phyloP scores from a whole-genome alignment of 2,888 invertebrate genomes.

The Branchellion lobata region DNA sequence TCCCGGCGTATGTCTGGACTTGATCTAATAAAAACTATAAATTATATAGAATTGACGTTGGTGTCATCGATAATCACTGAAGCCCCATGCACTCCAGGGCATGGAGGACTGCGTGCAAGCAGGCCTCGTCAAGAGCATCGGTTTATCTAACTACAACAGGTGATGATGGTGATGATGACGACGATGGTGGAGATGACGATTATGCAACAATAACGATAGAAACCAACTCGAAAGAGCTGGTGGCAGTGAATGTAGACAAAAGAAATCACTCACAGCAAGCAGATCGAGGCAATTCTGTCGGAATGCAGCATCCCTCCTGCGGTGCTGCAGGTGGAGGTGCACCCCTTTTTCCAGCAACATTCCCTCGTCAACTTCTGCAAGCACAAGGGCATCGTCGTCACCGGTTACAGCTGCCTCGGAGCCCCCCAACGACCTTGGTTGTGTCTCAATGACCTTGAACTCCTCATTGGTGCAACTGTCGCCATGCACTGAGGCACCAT shows the following conservation, averaged over 20 bases:
- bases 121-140: slow-evolving; percentile 74
- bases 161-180: neutral
- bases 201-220: too few species aligned
- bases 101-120: slow-evolving; percentile 61
- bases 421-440: slow-evolving; percentile 5
- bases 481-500: too few species aligned
- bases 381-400: neutral
- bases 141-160: slow-evolving; percentile 67
- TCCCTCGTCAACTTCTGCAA: neutral
- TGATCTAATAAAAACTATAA: too few species aligned
- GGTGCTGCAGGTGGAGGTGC: neutral
- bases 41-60: too few species aligned
- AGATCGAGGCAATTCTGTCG: neutral
- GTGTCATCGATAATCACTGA: too few species aligned
- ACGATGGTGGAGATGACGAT: neutral
- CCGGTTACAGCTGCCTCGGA: slow-evolving; percentile 9
- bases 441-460: too few species aligned
- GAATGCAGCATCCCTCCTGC: neutral
- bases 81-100: too few species aligned
- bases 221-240: too few species aligned
- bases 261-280: neutral
- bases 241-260: too few species aligned
- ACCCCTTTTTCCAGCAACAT: slow-evolving; percentile 8
- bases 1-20: too few species aligned
- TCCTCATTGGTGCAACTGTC: too few species aligned